phyloP scores from a whole-genome alignment of 2,888 invertebrate genomes.

The Cordilura impudica region DNA sequence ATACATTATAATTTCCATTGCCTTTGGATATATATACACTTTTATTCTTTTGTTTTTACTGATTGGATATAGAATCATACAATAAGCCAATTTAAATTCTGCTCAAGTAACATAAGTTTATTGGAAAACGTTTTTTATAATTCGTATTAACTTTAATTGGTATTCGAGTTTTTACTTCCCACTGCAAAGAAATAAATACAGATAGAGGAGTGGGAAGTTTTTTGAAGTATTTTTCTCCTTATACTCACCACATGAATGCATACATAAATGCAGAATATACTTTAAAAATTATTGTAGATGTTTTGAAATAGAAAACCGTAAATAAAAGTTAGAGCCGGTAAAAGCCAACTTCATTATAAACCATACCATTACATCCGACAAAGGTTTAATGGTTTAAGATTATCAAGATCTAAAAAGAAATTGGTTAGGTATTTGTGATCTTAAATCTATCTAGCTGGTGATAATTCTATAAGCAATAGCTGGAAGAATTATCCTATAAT shows the following conservation, averaged over 20 bases:
- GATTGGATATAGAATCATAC: conserved; percentile 5
- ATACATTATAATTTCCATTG: too few species aligned
- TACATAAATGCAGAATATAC: conserved; percentile 53
- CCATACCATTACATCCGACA: too few species aligned
- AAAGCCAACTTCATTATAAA: too few species aligned
- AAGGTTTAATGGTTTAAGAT: too few species aligned
- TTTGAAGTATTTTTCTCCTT: neutral
- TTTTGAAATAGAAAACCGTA: conserved; percentile 16
- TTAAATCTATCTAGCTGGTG: too few species aligned
- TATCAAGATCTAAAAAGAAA: too few species aligned
- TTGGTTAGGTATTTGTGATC: too few species aligned
- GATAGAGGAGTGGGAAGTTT: conserved; percentile 18
- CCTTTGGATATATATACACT: too few species aligned
- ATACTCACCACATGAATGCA: conserved; percentile 35
- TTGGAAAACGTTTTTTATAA: conserved; percentile 58
- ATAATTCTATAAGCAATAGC: too few species aligned
- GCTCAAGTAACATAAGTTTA: conserved; percentile 51
- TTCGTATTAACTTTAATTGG: conserved; percentile 59
- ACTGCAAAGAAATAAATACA: conserved; percentile 6
- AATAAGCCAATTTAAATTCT: conserved; percentile 61
- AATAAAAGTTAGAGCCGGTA: neutral
- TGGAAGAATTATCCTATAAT: too few species aligned
- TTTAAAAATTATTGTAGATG: conserved; percentile 56
- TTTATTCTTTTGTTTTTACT: neutral
- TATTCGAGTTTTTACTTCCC: conserved; percentile 44